phyloP scores from a whole-genome alignment of 2,888 invertebrate species.

The Fragum sueziense region DNA sequence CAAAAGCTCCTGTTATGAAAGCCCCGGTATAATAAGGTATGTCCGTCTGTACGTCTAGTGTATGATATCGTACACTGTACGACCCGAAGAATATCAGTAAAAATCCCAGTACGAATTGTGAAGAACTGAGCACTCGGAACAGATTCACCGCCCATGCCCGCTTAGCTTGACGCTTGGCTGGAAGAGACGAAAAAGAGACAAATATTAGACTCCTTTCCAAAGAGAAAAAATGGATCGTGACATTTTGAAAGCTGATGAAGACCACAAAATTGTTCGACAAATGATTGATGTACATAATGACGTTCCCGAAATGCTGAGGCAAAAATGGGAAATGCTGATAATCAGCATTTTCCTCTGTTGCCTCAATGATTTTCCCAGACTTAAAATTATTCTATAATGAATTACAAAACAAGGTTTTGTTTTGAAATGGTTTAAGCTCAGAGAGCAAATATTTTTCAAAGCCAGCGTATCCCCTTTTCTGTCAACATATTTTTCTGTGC shows the following conservation, averaged over 20 bases:
- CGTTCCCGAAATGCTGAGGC: too few relatives aligned
- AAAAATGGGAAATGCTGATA: too few relatives aligned
- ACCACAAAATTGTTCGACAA: background rate
- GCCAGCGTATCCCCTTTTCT: too few relatives aligned
- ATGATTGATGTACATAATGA: background rate
- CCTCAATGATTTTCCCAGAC: background rate
- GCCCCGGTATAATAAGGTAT: slow-evolving; percentile 29
- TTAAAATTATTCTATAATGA: background rate
- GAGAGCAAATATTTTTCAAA: too few relatives aligned
- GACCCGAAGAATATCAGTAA: slow-evolving; percentile 15
- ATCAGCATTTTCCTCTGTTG: background rate
- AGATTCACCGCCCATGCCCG: background rate
- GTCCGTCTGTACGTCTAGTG: background rate
- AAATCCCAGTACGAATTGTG: slow-evolving; percentile 15
- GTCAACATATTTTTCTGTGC: too few relatives aligned
- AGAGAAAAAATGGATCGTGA: too few relatives aligned
- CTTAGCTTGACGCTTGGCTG: background rate
- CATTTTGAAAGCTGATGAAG: too few relatives aligned
- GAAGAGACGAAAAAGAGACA: background rate
- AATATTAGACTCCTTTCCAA: too few relatives aligned
- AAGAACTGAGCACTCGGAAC: slow-evolving; percentile 9
- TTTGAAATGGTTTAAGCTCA: too few relatives aligned
- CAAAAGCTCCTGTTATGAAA: slow-evolving; percentile 8
- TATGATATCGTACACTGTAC: background rate
- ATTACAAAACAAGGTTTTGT: background rate